Conservation (phyloP, 2,113 vertebrate species). For the Chamaea fasciata region DNA sequence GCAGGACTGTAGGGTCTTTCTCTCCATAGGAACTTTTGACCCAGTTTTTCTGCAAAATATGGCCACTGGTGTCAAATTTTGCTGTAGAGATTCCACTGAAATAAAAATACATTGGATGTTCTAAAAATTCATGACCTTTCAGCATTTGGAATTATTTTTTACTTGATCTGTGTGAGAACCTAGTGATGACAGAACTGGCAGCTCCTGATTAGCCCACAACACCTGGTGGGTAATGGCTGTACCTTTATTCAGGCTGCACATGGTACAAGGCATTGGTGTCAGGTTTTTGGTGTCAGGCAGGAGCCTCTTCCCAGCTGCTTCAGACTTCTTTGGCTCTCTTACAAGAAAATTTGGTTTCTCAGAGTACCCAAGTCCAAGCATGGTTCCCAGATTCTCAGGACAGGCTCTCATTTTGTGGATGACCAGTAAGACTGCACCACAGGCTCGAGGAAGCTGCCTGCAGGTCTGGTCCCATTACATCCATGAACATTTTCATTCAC, state of each 20-base stretch:
- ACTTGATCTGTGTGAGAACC: neutral
- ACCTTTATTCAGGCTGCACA: neutral
- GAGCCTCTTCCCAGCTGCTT: neutral
- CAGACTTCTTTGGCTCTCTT: neutral
- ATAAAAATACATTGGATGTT: neutral
- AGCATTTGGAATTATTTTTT: neutral
- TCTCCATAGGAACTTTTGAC: neutral
- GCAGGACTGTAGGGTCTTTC: neutral
- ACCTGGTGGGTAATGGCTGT: rapidly evolving
- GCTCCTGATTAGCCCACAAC: neutral
- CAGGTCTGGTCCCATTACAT: neutral
- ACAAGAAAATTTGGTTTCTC: neutral
- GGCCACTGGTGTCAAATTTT: neutral
- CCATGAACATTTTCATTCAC: rapidly evolving
- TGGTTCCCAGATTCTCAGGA: neutral
- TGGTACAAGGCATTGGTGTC: neutral
- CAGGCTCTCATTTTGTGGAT: neutral
- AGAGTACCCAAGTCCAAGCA: neutral
- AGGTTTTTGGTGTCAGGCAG: neutral
- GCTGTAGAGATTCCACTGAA: neutral
- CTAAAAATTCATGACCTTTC: neutral
- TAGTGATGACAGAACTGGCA: neutral
- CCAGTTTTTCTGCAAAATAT: neutral
- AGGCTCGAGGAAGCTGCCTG: neutral
- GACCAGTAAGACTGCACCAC: neutral